phyloP scores from a whole-genome alignment of 1,140 invertebrate genomes.

The Apis cerana region DNA sequence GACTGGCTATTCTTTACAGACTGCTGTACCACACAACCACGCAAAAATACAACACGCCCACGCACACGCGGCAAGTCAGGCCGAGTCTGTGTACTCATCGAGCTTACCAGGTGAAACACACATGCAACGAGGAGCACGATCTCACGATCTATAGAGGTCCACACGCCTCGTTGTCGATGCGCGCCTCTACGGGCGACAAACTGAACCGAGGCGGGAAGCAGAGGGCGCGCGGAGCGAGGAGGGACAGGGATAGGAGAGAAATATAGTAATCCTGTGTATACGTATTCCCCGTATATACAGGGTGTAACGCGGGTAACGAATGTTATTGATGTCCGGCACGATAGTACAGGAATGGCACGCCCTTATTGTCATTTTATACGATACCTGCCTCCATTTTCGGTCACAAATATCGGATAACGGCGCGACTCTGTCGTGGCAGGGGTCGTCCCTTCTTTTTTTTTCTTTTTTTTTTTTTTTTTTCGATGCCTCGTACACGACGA shows the following conservation, averaged over 20 bases:
- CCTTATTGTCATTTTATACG: constrained; percentile 74
- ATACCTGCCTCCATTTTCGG: constrained; percentile 67
- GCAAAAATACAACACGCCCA: not conserved
- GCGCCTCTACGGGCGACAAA: not conserved
- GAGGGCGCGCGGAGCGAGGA: not conserved
- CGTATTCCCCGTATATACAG: constrained; percentile 43
- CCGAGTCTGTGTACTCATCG: no score
- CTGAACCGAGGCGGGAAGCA: no score
- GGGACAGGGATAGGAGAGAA: not conserved
- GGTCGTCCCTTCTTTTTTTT: constrained; percentile 31
- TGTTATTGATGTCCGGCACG: constrained; percentile 72
- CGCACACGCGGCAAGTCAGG: no score
- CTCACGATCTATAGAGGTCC: not conserved
- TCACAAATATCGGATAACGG: constrained; percentile 71
- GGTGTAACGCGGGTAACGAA: constrained; percentile 70
- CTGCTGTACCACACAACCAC: constrained; percentile 13
- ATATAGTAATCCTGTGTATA: constrained; percentile 15
- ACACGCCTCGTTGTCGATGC: not conserved
- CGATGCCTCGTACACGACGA: constrained; percentile 53
- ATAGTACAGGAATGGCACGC: constrained; percentile 55
- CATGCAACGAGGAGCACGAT: not conserved
- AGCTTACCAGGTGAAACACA: constrained; percentile 16
- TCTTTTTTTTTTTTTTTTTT: constrained; percentile 24
- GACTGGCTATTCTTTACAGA: constrained; percentile 65
- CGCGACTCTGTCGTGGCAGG: constrained; percentile 40